Base-by-base conservation (phyloP, 1,140 invertebrate species). In the Trichogramma pretiosum region DNA sequence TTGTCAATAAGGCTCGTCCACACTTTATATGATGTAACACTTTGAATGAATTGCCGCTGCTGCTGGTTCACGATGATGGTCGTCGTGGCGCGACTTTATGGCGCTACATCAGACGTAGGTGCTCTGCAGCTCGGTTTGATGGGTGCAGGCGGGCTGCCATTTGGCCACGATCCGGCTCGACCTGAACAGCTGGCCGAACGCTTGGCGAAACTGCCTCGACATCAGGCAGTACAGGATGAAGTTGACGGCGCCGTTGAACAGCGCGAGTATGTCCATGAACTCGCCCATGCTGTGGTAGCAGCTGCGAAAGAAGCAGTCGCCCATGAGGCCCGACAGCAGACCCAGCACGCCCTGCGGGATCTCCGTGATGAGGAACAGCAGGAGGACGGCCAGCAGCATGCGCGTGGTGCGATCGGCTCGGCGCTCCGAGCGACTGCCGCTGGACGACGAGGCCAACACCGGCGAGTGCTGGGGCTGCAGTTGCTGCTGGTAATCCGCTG, bases 171-270 rank as follows among this genome's bases (percentile, higher is more conserved):
- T 56, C 21, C 28, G 19, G 23, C 46, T 60, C 0, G 65, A 67
- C 39, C 68, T 70, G 53, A 93, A 86, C 26, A 92, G 59, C 46
- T 82, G 79, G 3, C 81, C 78, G 61, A 94, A 95, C 1, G 89
- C 93, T 35, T 81, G 78, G 11, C 93, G 75, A 65, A 96, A 97
- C 74, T 94, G 91, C 36, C 86, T 76, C 32, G 87, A 92, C 93
- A 96, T 97, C 21, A 85, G 82, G 55, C 92, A 95, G 63, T 96
- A 97, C 5, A 97, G 76, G 33, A 97, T 84, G 63, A 97, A 96
- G 62, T 93, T 95, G 33, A 96, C 85, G 7, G 89, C 85, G 5
- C 88, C 89, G 70, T 96, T 97, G 42, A 96, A 69, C 4, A 97
- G 71, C 0, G 93, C 93, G 41, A 95, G 68, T 16, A 94, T 80